Conservation (phyloP, 1,140 invertebrate species). For the Tetramorium simillimum region DNA sequence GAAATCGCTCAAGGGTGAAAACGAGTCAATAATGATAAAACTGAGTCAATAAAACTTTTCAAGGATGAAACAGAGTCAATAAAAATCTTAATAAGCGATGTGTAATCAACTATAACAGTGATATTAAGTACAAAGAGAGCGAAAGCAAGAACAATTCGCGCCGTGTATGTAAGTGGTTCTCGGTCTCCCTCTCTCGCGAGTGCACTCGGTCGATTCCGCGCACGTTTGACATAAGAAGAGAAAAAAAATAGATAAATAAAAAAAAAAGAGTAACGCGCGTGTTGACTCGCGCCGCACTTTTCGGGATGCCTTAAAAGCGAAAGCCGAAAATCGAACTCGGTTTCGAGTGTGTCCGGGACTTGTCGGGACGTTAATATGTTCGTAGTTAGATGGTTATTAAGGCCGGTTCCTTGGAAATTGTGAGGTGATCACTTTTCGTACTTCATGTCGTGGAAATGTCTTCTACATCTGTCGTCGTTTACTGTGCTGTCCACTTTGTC, state of each 20-base stretch:
- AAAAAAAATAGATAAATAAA: conserved; percentile 29
- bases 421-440: conserved; percentile 60
- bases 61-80: conserved; percentile 67
- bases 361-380: conserved; percentile 32
- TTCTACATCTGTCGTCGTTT: conserved; percentile 64
- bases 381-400: conserved; percentile 40
- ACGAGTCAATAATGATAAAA: conserved; percentile 66
- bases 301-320: conserved; percentile 56
- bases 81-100: conserved; percentile 58
- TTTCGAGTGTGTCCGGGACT: conserved; percentile 28
- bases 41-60: conserved; percentile 69
- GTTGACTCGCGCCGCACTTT: conserved; percentile 16
- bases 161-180: background rate
- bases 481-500: conserved; percentile 67
- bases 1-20: conserved; percentile 51
- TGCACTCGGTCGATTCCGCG: conserved; percentile 28
- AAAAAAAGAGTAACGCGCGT: conserved; percentile 19
- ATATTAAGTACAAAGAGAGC: conserved; percentile 68
- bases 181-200: conserved; percentile 54
- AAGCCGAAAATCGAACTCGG: conserved; percentile 46
- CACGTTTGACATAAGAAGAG: background rate
- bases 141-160: background rate
- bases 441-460: conserved; percentile 50
- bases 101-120: conserved; percentile 61
- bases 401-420: conserved; percentile 46